Evolutionary conservation across 2,113 vertebrate species (phyloP), one percentile per base, ranked within the genome.

Genomic region (Agapornis roseicollis): DNA sequence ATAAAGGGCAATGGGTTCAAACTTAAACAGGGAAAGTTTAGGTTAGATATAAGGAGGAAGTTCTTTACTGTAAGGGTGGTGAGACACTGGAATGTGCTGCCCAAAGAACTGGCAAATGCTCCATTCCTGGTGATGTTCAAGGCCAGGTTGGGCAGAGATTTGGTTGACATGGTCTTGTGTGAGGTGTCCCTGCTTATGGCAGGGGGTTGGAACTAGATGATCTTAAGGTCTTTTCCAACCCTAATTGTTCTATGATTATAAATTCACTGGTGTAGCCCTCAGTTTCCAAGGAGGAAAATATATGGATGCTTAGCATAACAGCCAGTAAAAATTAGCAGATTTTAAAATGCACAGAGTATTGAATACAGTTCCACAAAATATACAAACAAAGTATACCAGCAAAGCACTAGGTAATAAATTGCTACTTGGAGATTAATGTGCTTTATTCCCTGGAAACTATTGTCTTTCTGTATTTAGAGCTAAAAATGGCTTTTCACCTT

Each of bases 401-500:
- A 92, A 85, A 88, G 25, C 41, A 93, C 52, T 78, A 78, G 68
- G 37, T 74, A 79, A 85, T 71, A 74, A 52, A 68, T 27, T 76
- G 35, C 42, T 90, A 17, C 24, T 91, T 82, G 13, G 28, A 90
- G 70, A 82, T 78, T 84, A 72, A 90, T 73, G 14, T 78, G 10
- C 2, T 90, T 71, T 82, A 76, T 93, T 86, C 86, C 31, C 47
- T 90, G 37, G n/a, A 47, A 94, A 82, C 13, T 15, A 42, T 27
- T 44, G 77, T 71, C 65, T 61, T 29, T n/a, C 90, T 90, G 33
- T 79, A 50, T 92, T 92, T 88, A 80, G 33, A 94, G 47, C 27
- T 93, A 80, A 92, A 97, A 96, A 90, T 70, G 53, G 17, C 46
- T 85, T 33, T 78, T 95, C 61, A 69, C 23, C 31, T 93, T 71